Conservation (phyloP, 2,113 vertebrate genomes). For the Dicrurus megarhynchus region DNA sequence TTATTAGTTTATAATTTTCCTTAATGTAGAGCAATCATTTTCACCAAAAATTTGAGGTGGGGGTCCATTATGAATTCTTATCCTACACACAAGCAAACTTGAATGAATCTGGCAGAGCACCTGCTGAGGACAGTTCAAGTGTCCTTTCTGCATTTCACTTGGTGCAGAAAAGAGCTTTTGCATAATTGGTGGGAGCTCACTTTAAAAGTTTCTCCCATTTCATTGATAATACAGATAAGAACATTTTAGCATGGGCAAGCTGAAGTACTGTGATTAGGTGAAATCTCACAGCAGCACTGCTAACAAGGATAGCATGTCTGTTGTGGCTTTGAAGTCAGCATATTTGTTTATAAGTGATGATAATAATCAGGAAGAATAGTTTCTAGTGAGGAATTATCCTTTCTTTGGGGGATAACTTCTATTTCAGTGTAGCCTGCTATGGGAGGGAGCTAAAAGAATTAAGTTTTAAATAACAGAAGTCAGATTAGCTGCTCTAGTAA, state of each 20-base stretch:
- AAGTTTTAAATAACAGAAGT: conserved; percentile 8
- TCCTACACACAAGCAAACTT: not conserved
- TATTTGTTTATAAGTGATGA: not conserved
- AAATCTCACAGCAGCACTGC: not conserved
- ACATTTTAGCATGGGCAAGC: not conserved
- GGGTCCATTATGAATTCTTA: not conserved
- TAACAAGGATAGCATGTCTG: not conserved
- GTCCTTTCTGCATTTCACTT: not conserved
- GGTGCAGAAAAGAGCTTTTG: not conserved
- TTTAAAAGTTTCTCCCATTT: not conserved
- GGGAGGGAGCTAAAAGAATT: not conserved
- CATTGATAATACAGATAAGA: not conserved
- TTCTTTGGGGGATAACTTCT: not conserved
- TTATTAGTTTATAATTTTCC: not conserved
- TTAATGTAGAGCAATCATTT: not conserved
- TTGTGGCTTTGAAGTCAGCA: not conserved
- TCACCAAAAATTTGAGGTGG: not conserved
- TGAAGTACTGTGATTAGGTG: not conserved
- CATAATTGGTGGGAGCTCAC: not conserved
- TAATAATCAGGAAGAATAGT: not conserved
- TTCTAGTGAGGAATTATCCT: not conserved
- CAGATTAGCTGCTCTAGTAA: not conserved
- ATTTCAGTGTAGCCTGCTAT: not conserved
- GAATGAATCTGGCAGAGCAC: not conserved
- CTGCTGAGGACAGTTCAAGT: not conserved